A percentile compares a stretch with the other conserved stretches of the same genome.
These are phyloP conservation scores for Stichopus chloronotus DNA, from an alignment of 35 echinoderm and acorn worm species.

Conservation along the genomic window DNA sequence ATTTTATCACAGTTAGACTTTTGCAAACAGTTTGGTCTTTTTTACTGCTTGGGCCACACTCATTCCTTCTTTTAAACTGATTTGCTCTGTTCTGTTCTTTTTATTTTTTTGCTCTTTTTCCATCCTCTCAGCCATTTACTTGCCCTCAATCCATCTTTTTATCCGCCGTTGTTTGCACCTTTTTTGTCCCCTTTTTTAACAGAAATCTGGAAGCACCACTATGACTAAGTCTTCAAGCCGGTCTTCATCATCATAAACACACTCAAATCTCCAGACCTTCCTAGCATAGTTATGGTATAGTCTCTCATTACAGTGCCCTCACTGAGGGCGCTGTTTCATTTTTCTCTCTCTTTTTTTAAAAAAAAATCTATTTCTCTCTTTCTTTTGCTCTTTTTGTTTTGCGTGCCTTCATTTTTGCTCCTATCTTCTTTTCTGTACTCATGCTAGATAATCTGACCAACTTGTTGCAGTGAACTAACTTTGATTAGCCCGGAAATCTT, in stretches of 20 bases:
- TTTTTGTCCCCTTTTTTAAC: slow-evolving; percentile 55
- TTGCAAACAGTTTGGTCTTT: too few relatives aligned
- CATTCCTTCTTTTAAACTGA: too few relatives aligned
- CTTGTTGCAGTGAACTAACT: background rate
- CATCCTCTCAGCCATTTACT: background rate
- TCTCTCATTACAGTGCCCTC: slow-evolving; percentile 23
- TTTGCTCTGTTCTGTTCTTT: too few relatives aligned
- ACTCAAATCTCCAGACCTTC: slow-evolving; percentile 58
- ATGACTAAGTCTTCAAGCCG: slow-evolving; percentile 56
- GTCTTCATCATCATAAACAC: slow-evolving; percentile 51
- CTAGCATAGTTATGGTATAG: slow-evolving; percentile 60
- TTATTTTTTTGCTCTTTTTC: background rate
- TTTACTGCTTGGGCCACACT: too few relatives aligned
- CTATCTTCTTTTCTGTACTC: background rate
- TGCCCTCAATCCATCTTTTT: slow-evolving; percentile 22
- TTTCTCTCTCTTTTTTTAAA: background rate
- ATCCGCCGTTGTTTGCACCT: slow-evolving; percentile 51
- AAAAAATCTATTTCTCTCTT: background rate
- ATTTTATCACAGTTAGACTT: too few relatives aligned
- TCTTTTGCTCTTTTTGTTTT: background rate
- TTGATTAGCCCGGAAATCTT: background rate
- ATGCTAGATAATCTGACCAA: background rate
- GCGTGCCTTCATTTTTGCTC: too few relatives aligned
- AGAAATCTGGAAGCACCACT: slow-evolving; percentile 38
- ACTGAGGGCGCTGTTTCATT: background rate